Percentiles rank a stretch among this genome's conserved stretches.
Conservation (phyloP, 2,797 vertebrate species). For the Pseudopleuronectes americanus region DNA sequence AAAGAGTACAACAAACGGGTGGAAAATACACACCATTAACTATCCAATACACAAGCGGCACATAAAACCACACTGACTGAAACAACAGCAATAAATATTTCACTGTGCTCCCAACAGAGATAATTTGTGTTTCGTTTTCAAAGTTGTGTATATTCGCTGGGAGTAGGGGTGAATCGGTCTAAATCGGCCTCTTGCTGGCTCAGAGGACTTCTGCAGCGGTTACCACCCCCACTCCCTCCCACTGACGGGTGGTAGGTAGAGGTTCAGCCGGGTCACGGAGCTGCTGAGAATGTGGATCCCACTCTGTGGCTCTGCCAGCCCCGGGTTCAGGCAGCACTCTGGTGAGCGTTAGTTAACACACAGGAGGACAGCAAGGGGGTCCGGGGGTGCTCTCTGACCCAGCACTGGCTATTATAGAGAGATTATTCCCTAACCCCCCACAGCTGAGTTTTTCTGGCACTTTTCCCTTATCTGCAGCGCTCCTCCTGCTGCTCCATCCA, state of each 20-base stretch:
- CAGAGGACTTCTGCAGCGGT: slow-evolving; percentile 46
- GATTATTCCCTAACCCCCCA: slow-evolving; percentile 82
- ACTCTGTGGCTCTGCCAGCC: slow-evolving; percentile 64
- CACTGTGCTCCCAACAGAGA: slow-evolving; percentile 59
- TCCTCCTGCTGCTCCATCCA: slow-evolving; percentile 68
- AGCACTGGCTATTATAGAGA: slow-evolving; percentile 79
- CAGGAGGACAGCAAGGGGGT: slow-evolving; percentile 64
- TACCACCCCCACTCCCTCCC: slow-evolving; percentile 27
- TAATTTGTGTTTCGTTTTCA: slow-evolving; percentile 73
- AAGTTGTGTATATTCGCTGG: slow-evolving; percentile 60
- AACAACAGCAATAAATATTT: slow-evolving; percentile 76
- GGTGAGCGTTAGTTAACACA: slow-evolving; percentile 84
- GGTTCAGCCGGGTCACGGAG: slow-evolving; percentile 67
- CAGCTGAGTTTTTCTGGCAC: slow-evolving; percentile 76
- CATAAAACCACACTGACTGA: slow-evolving; percentile 72
- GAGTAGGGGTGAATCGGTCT: slow-evolving; percentile 61
- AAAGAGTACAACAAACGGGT: slow-evolving; percentile 36
- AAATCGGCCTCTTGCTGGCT: slow-evolving; percentile 60
- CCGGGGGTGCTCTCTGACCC: slow-evolving; percentile 79
- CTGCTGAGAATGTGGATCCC: slow-evolving; percentile 70
- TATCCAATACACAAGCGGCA: slow-evolving; percentile 66
- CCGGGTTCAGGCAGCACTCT: slow-evolving; percentile 66
- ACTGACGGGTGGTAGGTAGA: slow-evolving; percentile 53
- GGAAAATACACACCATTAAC: slow-evolving; percentile 61
- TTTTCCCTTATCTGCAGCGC: slow-evolving; percentile 73